phyloP scores from a whole-genome alignment of 2,888 invertebrate species.

The Rugalucina vietnamica region DNA sequence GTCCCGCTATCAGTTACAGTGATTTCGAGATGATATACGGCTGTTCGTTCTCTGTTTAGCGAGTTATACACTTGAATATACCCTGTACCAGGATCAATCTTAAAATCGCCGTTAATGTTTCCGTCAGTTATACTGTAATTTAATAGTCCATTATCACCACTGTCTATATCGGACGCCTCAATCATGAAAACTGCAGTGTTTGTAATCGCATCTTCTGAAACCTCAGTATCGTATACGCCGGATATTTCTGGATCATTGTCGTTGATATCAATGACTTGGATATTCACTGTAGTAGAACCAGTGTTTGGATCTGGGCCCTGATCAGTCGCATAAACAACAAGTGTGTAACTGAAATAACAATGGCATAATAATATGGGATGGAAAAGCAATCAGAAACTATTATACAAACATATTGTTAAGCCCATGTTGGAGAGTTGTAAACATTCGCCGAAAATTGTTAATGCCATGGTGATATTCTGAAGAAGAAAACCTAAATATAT shows the following conservation, averaged over 20 bases:
- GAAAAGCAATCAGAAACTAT: background rate
- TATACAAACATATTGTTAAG: background rate
- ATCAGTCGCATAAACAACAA: constrained; percentile 71
- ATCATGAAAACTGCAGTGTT: constrained; percentile 68
- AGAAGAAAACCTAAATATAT: too few relatives aligned
- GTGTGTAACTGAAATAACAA: constrained; percentile 66
- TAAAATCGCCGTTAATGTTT: constrained; percentile 71
- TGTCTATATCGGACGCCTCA: constrained; percentile 73
- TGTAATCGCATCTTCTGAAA: constrained; percentile 68
- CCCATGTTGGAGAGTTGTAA: too few relatives aligned
- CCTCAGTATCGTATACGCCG: constrained; percentile 64
- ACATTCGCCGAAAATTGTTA: too few relatives aligned
- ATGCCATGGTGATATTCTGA: too few relatives aligned
- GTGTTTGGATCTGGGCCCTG: constrained; percentile 62
- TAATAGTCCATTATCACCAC: constrained; percentile 66
- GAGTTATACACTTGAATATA: constrained; percentile 65
- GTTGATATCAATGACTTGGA: constrained; percentile 74
- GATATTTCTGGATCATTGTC: constrained; percentile 73
- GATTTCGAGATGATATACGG: constrained; percentile 67
- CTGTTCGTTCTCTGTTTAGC: constrained; percentile 75
- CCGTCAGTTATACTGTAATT: constrained; percentile 71
- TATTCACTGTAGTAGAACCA: constrained; percentile 72
- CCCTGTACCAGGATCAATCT: constrained; percentile 68
- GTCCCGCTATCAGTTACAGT: constrained; percentile 64
- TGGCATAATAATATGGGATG: background rate